Percentiles rank a stretch among this genome's conserved stretches.
Conservation (phyloP, 2,113 vertebrate species). For the Tor tambroides region DNA sequence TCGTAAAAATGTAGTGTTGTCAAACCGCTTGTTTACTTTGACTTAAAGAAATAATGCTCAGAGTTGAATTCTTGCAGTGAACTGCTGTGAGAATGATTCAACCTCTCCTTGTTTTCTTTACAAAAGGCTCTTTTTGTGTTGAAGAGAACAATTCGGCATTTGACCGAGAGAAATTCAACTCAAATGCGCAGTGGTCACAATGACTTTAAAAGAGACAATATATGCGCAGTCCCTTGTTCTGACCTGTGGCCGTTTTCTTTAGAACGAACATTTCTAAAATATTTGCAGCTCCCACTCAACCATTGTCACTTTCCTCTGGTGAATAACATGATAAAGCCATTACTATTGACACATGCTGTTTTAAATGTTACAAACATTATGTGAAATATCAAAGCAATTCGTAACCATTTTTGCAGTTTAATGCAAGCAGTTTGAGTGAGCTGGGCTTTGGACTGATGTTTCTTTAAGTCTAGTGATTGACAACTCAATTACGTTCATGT, state of each 20-base stretch:
- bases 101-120: slow-evolving; percentile 28
- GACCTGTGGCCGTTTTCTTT: slow-evolving; percentile 12
- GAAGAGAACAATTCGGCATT: slow-evolving; percentile 43
- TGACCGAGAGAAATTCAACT: slow-evolving; percentile 25
- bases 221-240: background rate
- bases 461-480: slow-evolving; percentile 35
- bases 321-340: background rate
- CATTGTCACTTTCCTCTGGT: background rate
- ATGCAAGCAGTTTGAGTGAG: background rate
- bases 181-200: slow-evolving; percentile 25
- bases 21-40: background rate
- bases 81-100: slow-evolving; percentile 6
- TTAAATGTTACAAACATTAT: background rate
- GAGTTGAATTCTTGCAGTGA: slow-evolving; percentile 1
- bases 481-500: slow-evolving; percentile 37
- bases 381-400: background rate
- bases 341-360: background rate
- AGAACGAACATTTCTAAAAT: background rate
- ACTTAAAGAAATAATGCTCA: background rate
- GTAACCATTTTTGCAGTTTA: background rate
- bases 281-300: background rate
- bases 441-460: slow-evolving; percentile 27
- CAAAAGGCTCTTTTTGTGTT: slow-evolving; percentile 48
- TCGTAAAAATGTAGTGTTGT: background rate
- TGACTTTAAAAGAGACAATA: slow-evolving; percentile 19